These are phyloP conservation scores for Caenorhabditis doughertyi DNA, from an alignment of 2,888 invertebrate species.

Conservation along the genomic window DNA sequence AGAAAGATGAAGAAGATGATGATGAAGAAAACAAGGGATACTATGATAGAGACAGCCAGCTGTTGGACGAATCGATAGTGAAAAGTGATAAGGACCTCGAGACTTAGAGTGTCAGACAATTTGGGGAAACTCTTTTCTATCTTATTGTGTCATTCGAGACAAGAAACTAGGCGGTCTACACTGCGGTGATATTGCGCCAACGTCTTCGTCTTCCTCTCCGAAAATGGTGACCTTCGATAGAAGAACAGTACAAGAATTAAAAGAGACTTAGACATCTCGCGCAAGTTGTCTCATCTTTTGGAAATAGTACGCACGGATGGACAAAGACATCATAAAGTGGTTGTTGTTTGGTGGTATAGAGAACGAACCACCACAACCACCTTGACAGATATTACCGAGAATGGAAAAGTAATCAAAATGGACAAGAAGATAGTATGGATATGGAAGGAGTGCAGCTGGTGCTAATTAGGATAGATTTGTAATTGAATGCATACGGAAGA, in stretches of 20 bases:
- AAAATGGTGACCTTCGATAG: constrained; percentile 52
- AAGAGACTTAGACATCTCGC: constrained; percentile 47
- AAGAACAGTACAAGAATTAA: constrained; percentile 29
- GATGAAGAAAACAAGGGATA: constrained; percentile 27
- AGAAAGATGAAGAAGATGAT: constrained; percentile 11
- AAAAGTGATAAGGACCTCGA: constrained; percentile 40
- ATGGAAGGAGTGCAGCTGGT: not conserved
- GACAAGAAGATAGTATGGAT: constrained; percentile 22
- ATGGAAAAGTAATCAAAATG: constrained; percentile 29
- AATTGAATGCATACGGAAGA: constrained; percentile 9
- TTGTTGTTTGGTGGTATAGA: constrained; percentile 37
- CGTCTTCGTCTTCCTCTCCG: constrained; percentile 20
- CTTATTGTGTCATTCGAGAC: constrained; percentile 33
- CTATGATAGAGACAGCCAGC: constrained; percentile 45
- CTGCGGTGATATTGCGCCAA: constrained; percentile 58
- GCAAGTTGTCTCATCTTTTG: constrained; percentile 50
- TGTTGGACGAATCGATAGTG: constrained; percentile 50
- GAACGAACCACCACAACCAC: not conserved
- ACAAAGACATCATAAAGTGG: constrained; percentile 60
- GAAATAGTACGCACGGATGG: constrained; percentile 44
- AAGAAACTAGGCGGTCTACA: constrained; percentile 40
- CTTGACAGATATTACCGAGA: constrained; percentile 36
- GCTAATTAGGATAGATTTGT: constrained; percentile 24
- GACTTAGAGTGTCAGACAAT: constrained; percentile 51
- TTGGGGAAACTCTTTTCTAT: constrained; percentile 3